Conservation (phyloP, 2,888 invertebrate species). For the Eristalis intricaria region DNA sequence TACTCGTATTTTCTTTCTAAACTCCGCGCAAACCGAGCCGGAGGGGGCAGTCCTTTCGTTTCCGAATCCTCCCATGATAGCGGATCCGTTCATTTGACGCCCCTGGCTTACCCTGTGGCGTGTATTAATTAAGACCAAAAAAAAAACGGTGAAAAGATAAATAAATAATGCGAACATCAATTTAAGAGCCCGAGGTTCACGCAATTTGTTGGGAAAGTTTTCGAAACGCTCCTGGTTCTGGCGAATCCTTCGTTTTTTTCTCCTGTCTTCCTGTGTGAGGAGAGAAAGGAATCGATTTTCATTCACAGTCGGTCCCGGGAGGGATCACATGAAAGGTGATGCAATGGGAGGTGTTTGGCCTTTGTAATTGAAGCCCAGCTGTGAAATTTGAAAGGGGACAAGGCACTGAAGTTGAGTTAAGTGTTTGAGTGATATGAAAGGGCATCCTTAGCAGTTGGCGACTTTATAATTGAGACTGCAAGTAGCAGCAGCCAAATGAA, state of each 20-base stretch:
- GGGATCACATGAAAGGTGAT: not conserved
- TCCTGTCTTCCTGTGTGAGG: not conserved
- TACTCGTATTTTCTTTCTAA: not conserved
- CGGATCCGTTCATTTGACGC: not conserved
- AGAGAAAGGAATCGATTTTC: not conserved
- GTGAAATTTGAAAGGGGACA: not conserved
- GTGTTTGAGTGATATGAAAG: not conserved
- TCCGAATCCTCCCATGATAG: not conserved
- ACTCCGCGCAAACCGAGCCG: constrained; percentile 6
- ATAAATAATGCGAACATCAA: constrained; percentile 1
- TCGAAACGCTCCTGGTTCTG: too few relatives aligned
- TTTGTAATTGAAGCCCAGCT: not conserved
- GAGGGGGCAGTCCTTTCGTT: not conserved
- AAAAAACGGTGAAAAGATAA: not conserved
- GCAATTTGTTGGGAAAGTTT: not conserved
- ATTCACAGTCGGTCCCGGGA: not conserved
- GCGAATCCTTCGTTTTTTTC: not conserved
- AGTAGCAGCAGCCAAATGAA: not conserved
- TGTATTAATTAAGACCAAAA: not conserved
- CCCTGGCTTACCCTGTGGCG: not conserved
- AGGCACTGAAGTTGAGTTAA: not conserved
- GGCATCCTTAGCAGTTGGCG: not conserved
- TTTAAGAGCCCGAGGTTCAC: not conserved
- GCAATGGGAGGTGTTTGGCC: not conserved
- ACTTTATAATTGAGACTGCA: not conserved